Percentiles rank a stretch among this genome's conserved stretches.
Evolutionary conservation across 2,888 invertebrate species (phyloP).

Genomic region (Carterocephalus palaemon): DNA sequence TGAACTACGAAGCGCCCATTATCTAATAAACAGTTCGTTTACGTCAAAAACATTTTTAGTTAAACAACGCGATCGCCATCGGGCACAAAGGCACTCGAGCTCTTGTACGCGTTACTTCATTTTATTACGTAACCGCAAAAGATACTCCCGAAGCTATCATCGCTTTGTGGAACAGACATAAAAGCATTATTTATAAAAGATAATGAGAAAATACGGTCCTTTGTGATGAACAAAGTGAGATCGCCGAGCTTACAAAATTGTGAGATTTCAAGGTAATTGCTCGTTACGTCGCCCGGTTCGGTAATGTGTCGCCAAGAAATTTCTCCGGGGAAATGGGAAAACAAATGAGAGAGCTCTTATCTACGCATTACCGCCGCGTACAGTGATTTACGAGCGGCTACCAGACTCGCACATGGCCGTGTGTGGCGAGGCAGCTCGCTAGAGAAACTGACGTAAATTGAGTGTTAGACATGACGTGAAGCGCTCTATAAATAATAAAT

Average conservation of each 20-base stretch:
- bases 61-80: neutral
- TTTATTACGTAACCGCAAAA: slow-evolving; percentile 10
- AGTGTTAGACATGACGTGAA: slow-evolving; percentile 59
- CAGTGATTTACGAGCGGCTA: slow-evolving; percentile 70
- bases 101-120: slow-evolving; percentile 3
- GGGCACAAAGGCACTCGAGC: slow-evolving; percentile 13
- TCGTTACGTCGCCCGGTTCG: slow-evolving; percentile 57
- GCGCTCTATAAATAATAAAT: slow-evolving; percentile 55
- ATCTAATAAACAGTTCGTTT: slow-evolving; percentile 12
- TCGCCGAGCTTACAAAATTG: slow-evolving; percentile 40
- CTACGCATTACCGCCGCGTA: slow-evolving; percentile 70
- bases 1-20: slow-evolving; percentile 10
- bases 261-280: slow-evolving; percentile 50
- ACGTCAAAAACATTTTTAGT: slow-evolving; percentile 13
- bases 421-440: slow-evolving; percentile 54
- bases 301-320: slow-evolving; percentile 70
- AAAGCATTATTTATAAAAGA: slow-evolving; percentile 24
- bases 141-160: slow-evolving; percentile 16
- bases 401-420: slow-evolving; percentile 39
- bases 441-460: slow-evolving; percentile 64
- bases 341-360: slow-evolving; percentile 76
- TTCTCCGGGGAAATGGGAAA: slow-evolving; percentile 73
- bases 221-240: slow-evolving; percentile 23
- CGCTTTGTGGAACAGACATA: slow-evolving; percentile 23
- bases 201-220: slow-evolving; percentile 25